Evolutionary conservation across 2,113 vertebrate species (phyloP), one percentile per base, ranked within the genome.

Genomic region (Dryoscopus gambensis): DNA sequence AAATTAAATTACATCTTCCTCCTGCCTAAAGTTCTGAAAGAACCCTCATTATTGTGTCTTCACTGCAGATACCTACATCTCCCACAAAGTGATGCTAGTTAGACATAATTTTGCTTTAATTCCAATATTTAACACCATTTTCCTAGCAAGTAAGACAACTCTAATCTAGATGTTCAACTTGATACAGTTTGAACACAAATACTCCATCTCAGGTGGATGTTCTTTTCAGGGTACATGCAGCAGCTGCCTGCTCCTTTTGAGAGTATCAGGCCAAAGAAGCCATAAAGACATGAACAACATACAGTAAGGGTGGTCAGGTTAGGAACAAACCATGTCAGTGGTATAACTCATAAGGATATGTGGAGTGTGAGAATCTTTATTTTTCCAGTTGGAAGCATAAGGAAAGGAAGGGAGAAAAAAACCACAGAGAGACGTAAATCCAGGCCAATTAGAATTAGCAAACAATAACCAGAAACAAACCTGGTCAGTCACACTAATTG

Each of bases 11-110:
- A n/a, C 21, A 65, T 20, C 16, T 22, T 90, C 18, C 46, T 84
- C 37, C 6, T 20, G 9, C 28, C 31, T 39, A 42, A 73, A 80
- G 25, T 18, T 49, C 55, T 53, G 23, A 37, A 68, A 80, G 40
- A 80, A 80, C 2, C 1, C 21, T 37, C 4, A 0, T 39, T 76
- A 81, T 7, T 52, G 12, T 65, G 16, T 60, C 49, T 65, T 77
- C 16, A 67, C 20, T 1, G 4, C 30, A 73, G 31, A 33, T 37
- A 73, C n/a, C 15, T 56, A 39, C 17, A 28, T 17, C 27, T 68
- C 27, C 25, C 0, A 0, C 7, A 49, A 52, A 39, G 15, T 15
- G 3, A 78, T 15, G 25, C 0, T 6, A 76, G 22, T 49, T 57
- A 57, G 31, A 53, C 23, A 47, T 24, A 35, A 53, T 46, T 78